Percentiles rank a stretch among this genome's conserved stretches.
Evolutionary conservation across 2,888 invertebrate genomes (phyloP).

Genomic region (Meganola albula): DNA sequence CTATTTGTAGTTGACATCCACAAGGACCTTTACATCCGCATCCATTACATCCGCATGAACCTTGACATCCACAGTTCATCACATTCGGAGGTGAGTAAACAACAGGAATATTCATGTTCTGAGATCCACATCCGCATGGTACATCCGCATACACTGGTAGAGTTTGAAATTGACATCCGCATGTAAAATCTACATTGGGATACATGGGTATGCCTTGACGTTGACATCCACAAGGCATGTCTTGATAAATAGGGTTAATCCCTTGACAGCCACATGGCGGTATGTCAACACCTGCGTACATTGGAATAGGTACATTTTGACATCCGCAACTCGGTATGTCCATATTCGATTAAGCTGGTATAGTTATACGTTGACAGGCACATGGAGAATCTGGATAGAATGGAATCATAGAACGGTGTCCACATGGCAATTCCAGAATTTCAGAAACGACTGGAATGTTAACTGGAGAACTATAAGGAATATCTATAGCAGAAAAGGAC

Average conservation of each 20-base stretch:
- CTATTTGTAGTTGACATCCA: conserved; percentile 17
- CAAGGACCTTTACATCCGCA: conserved; percentile 17
- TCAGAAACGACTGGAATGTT: background rate
- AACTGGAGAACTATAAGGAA: conserved; percentile 15
- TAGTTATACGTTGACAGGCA: too few relatives aligned
- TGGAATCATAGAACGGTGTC: too few relatives aligned
- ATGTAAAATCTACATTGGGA: too few relatives aligned
- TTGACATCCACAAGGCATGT: conserved; percentile 19
- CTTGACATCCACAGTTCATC: conserved; percentile 4
- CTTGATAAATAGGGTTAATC: too few relatives aligned
- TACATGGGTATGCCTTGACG: too few relatives aligned
- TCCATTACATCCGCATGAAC: conserved; percentile 4
- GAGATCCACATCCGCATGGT: conserved; percentile 3
- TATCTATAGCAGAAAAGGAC: conserved; percentile 15
- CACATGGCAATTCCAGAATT: background rate
- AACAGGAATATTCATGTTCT: conserved; percentile 7
- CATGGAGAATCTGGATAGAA: too few relatives aligned
- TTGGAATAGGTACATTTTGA: too few relatives aligned
- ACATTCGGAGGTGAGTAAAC: conserved; percentile 1
- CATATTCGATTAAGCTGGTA: too few relatives aligned
- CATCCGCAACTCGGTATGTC: too few relatives aligned
- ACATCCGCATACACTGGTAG: conserved; percentile 9
- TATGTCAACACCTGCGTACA: too few relatives aligned
- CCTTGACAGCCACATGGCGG: conserved; percentile 17
- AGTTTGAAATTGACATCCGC: conserved; percentile 3